Percentiles rank a stretch among this genome's conserved stretches.
These are phyloP conservation scores for Prunella fulvescens DNA, from an alignment of 2,113 vertebrate species.

Conservation along the genomic window DNA sequence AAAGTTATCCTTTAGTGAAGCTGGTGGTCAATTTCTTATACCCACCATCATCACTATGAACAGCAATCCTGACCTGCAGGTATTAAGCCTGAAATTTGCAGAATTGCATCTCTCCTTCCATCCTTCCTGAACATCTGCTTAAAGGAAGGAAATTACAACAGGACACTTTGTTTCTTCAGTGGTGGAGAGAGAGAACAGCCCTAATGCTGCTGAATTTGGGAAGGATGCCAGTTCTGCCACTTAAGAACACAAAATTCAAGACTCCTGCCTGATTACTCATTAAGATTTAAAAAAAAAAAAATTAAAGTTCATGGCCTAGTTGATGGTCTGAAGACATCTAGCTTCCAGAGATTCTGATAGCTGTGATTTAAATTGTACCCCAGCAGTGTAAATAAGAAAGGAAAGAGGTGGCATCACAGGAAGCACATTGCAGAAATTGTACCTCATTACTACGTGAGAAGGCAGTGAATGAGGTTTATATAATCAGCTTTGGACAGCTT, in stretches of 20 bases:
- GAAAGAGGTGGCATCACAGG: not conserved
- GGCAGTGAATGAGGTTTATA: not conserved
- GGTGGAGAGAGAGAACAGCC: not conserved
- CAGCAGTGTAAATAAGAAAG: not conserved
- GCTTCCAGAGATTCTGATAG: not conserved
- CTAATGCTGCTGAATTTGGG: not conserved
- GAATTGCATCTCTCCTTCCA: not conserved
- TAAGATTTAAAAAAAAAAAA: not conserved
- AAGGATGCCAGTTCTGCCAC: not conserved
- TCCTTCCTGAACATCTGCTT: not conserved
- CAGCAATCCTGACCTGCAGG: not conserved
- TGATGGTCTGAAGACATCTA: not conserved
- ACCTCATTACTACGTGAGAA: not conserved
- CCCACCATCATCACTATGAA: not conserved
- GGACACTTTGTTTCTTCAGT: not conserved
- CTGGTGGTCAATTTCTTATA: not conserved
- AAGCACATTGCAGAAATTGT: not conserved
- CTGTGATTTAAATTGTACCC: not conserved
- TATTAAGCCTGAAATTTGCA: not conserved
- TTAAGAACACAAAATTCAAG: not conserved
- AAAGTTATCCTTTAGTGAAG: not conserved
- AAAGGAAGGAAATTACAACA: not conserved
- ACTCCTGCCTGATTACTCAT: not conserved
- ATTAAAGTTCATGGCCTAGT: not conserved
- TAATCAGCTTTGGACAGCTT: not conserved